A percentile compares a stretch with the other conserved stretches of the same genome.
Evolutionary conservation across 2,113 vertebrate genomes (phyloP).

Genomic region (Bujurquina vittata): DNA sequence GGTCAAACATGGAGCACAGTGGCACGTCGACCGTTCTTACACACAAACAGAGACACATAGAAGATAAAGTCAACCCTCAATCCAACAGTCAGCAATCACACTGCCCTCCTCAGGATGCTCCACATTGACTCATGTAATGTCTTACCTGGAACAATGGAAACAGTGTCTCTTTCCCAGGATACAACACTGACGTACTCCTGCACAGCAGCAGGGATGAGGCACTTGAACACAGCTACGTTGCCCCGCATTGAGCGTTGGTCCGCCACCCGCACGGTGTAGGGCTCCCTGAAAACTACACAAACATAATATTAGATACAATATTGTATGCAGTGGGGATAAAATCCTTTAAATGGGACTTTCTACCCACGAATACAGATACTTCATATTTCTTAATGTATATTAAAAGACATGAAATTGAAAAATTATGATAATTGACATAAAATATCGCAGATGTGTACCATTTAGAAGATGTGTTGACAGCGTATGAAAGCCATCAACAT

Average conservation of each 20-base stretch:
- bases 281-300: conserved; percentile 93
- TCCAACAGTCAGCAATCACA: background rate
- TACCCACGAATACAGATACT: background rate
- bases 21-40: conserved; percentile 25
- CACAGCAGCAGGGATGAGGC: conserved; percentile 98
- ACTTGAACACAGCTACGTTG: conserved; percentile 99
- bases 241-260: conserved; percentile 99
- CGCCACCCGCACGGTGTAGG: conserved; percentile 98
- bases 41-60: conserved; percentile 19
- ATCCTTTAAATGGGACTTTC: background rate
- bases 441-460: background rate
- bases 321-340: background rate
- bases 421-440: background rate
- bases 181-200: conserved; percentile 99
- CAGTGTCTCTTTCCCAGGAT: conserved; percentile 99
- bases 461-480: background rate
- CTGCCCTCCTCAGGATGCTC: background rate
- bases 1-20: conserved; percentile 62
- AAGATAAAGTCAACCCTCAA: conserved; percentile 29
- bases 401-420: background rate
- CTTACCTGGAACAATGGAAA: conserved; percentile 97
- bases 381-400: background rate
- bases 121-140: background rate
- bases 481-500: background rate
- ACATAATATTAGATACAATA: background rate